Base-by-base conservation (phyloP, 2,888 invertebrate species). In the Amblyjoppa proteus region DNA sequence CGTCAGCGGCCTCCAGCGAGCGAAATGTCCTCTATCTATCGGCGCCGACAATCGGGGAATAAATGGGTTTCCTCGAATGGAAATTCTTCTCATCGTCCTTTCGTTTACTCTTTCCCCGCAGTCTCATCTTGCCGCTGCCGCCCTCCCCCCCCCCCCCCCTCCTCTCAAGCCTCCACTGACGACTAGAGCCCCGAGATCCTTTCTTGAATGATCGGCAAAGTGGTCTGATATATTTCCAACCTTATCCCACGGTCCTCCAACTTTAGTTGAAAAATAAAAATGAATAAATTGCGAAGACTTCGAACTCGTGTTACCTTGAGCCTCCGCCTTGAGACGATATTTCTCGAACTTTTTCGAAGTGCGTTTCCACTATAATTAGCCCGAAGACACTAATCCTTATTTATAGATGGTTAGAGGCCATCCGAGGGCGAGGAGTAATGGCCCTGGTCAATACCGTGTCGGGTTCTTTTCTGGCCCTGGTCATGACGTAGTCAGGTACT, bases 41-140 rank as follows among this genome's bases (percentile, higher is more conserved):
- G 51, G 76, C 56, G 88, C 86, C 85, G 82, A 85, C 88, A 84
- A 89, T 87, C 88, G 88, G 89, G 86, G 87, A 90, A 91, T 92
- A 92, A 92, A 92, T 91, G 90, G 90, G 85, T 86, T 88, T 88
- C 87, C 84, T 81, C 87, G 87, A 90, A 91, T 91, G 91, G 90
- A 90, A 92, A 91, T 91, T 89, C 88, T 88, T 86, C 84, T 81
- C 76, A 64, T 81, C 73, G 28, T 53, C 56, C 51, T 51, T 82
- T 82, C 70, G 75, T 75, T 41, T 61, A 51, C 64, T 83, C 34
- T 41, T 58, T 73, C 58, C 64, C 41, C 61, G 25, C 9, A 49
- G 41, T 78, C 69, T 78, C 31, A 4, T 25, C 38, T 66, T 20
- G 20, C 20, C 20, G 13, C 16, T 49, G 6, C 34, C n/a, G n/a